Evolutionary conservation across 2,888 invertebrate species (phyloP).

Genomic region (Germaria angustata): DNA sequence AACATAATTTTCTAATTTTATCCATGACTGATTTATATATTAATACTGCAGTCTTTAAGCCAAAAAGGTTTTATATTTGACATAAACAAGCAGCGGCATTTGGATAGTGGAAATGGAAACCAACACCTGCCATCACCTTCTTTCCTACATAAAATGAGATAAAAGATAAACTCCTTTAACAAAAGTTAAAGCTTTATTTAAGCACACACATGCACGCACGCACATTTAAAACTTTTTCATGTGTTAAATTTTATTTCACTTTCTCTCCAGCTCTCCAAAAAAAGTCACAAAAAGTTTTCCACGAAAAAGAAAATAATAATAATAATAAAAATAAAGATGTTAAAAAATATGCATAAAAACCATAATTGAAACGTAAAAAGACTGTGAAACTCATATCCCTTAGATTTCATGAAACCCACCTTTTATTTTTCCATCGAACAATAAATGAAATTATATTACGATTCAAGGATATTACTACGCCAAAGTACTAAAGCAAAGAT

Average conservation of each 20-base stretch:
- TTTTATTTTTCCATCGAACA: not conserved
- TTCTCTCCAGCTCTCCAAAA: not conserved
- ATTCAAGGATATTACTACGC: not conserved
- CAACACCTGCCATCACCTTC: not conserved
- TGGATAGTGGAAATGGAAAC: not conserved
- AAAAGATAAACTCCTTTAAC: not conserved
- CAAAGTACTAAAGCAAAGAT: not conserved
- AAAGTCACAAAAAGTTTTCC: slow-evolving; percentile 28
- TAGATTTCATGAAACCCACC: not conserved
- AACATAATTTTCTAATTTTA: slow-evolving; percentile 50
- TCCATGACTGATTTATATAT: slow-evolving; percentile 16
- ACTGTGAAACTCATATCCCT: slow-evolving; percentile 21
- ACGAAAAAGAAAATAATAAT: too few relatives aligned
- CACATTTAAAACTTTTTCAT: slow-evolving; percentile 1
- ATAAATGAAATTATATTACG: not conserved
- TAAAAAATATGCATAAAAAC: slow-evolving; percentile 7
- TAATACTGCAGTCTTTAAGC: not conserved
- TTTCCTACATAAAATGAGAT: not conserved
- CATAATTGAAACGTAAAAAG: slow-evolving; percentile 48
- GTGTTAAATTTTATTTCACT: slow-evolving; percentile 32
- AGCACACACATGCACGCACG: not conserved
- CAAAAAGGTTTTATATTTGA: not conserved
- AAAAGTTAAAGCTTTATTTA: slow-evolving; percentile 26
- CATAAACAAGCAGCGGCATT: not conserved
- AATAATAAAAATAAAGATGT: too few relatives aligned